phyloP scores from a whole-genome alignment of 2,888 invertebrate species.

The Portevinia maculata region DNA sequence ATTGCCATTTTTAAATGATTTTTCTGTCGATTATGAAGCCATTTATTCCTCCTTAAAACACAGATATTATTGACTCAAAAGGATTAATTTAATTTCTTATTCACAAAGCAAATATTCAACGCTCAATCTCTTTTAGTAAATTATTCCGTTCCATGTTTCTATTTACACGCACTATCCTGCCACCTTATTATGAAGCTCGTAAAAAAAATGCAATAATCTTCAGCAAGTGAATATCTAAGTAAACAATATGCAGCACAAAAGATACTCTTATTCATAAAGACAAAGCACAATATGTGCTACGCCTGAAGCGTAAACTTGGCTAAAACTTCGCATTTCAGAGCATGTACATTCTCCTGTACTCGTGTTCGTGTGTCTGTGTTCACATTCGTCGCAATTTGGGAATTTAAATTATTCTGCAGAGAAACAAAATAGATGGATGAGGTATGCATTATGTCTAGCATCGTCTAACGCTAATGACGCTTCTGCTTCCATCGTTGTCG shows the following conservation, averaged over 20 bases:
- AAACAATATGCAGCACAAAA: slow-evolving; percentile 41
- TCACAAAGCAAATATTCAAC: background rate
- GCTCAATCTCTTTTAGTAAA: background rate
- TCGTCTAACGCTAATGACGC: slow-evolving; percentile 53
- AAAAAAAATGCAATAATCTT: slow-evolving; percentile 20
- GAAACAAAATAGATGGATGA: slow-evolving; percentile 37
- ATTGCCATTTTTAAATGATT: too few relatives aligned
- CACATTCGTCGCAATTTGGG: slow-evolving; percentile 58
- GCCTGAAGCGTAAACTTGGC: slow-evolving; percentile 45
- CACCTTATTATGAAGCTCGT: slow-evolving; percentile 1
- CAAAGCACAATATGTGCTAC: slow-evolving; percentile 18
- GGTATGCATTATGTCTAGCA: slow-evolving; percentile 44
- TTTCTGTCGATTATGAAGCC: too few relatives aligned
- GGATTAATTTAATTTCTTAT: background rate
- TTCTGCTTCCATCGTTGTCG: slow-evolving; percentile 16
- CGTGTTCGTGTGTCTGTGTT: slow-evolving; percentile 6
- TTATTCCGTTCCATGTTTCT: background rate
- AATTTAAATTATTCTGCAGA: slow-evolving; percentile 67
- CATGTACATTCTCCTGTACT: slow-evolving; percentile 5
- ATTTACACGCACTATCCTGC: background rate
- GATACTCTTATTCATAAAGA: slow-evolving; percentile 11
- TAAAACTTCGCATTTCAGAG: slow-evolving; percentile 29
- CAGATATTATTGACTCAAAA: background rate
- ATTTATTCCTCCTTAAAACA: too few relatives aligned
- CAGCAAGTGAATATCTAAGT: slow-evolving; percentile 18